These are phyloP conservation scores for Galerucella calmariensis DNA, from an alignment of 2,888 invertebrate species.

Conservation along the genomic window DNA sequence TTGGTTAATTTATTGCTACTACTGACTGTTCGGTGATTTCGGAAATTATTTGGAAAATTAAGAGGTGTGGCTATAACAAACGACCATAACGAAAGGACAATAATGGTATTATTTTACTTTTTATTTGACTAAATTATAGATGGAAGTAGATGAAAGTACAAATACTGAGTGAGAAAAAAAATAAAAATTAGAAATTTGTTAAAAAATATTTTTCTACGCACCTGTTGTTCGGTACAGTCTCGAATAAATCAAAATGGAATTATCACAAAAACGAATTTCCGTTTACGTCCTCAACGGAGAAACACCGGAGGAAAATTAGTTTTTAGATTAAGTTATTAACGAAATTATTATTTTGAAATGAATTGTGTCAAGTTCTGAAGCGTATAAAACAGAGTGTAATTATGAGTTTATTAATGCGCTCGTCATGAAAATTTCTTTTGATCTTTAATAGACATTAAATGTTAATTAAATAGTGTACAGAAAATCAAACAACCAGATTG, in stretches of 20 bases:
- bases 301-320: conserved; percentile 17
- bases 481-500: conserved; percentile 7
- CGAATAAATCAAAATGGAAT: background rate
- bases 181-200: too few species aligned
- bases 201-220: background rate
- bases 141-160: background rate
- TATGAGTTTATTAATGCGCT: conserved; percentile 29
- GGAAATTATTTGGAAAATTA: conserved; percentile 23
- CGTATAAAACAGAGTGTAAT: conserved; percentile 27
- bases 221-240: background rate
- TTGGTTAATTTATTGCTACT: conserved; percentile 13
- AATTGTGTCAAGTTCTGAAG: conserved; percentile 25
- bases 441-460: conserved; percentile 29
- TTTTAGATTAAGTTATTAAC: conserved; percentile 27
- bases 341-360: conserved; percentile 29
- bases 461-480: conserved; percentile 8
- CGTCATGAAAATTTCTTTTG: conserved; percentile 31
- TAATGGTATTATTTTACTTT: background rate
- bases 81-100: conserved; percentile 6
- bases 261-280: background rate
- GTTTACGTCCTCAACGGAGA: background rate
- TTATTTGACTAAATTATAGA: background rate
- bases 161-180: background rate
- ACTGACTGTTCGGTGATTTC: conserved; percentile 20
- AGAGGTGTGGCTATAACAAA: conserved; percentile 20